These are phyloP conservation scores for Nettapus auritus DNA, from an alignment of 2,113 vertebrate genomes.

Conservation along the genomic window DNA sequence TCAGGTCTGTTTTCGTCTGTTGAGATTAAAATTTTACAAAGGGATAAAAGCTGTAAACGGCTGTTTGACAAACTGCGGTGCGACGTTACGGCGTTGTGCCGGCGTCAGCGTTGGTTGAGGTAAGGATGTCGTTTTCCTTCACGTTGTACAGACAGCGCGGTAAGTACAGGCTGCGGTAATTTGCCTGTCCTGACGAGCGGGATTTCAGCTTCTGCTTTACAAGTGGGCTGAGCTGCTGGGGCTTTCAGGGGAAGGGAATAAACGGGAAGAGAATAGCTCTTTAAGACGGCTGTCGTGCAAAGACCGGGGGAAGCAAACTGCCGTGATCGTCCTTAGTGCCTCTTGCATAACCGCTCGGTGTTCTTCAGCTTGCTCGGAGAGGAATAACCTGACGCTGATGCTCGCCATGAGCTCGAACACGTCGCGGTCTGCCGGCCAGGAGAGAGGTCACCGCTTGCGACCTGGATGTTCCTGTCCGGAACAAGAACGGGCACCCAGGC, in stretches of 20 bases:
- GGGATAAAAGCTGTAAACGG: background rate
- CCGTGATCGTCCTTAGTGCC: background rate
- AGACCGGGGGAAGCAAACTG: constrained; percentile 27
- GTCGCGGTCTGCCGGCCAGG: background rate
- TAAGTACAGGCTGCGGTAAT: constrained; percentile 51
- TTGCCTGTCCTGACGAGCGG: constrained; percentile 8
- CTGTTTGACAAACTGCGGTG: background rate
- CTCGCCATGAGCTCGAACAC: background rate
- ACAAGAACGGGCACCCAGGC: background rate
- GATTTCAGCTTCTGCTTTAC: constrained; percentile 20
- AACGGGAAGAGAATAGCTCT: constrained; percentile 14
- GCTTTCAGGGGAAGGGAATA: constrained; percentile 19
- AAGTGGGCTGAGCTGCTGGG: constrained; percentile 8
- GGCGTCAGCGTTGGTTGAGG: background rate
- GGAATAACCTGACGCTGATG: constrained; percentile 49
- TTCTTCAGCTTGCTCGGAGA: constrained; percentile 13
- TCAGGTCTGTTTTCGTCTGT: background rate
- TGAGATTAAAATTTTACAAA: background rate
- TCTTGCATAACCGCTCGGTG: background rate
- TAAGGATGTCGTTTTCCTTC: background rate
- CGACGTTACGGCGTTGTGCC: background rate
- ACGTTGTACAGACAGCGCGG: background rate
- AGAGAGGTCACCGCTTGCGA: background rate
- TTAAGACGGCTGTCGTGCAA: constrained; percentile 7
- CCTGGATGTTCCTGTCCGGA: background rate